Base-by-base conservation (phyloP, 2,113 vertebrate species). In the Phainopepla nitens region DNA sequence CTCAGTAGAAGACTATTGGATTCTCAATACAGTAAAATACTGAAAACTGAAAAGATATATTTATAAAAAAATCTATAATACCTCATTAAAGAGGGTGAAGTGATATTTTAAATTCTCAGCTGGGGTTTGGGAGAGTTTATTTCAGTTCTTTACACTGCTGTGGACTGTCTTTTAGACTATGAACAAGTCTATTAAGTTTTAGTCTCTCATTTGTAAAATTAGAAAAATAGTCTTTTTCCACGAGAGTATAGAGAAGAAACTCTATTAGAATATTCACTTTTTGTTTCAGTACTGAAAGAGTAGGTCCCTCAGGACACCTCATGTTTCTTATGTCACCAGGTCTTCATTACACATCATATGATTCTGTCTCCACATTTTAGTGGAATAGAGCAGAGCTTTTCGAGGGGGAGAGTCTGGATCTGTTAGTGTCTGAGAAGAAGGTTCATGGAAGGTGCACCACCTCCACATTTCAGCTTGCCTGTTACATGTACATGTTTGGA, bases 301-400 rank as follows among this genome's bases (percentile, higher is more conserved):
- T 23, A 54, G 27, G 16, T 78, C 61, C 71, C 33, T 41, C 0
- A 0, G 51, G 79, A 44, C 64, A 39, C 42, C 7, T 73, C 3
- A 8, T 35, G 8, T 57, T 88, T 66, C 60, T 72, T 31, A 22
- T 25, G 27, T 77, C 36, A 54, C 68, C 33, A 81, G 24, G 42
- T 64, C 20, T 73, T 87, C 73, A 22, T 44, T 79, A 28, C 29
- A 27, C 15, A 33, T 53, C 17, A 23, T 44, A 28, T 47, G 6
- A 41, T 85, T 84, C 68, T 82, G 19, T 87, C 19, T 70, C 36
- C 22, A 41, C 7, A 8, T 39, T 77, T 47, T 29, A 70, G 36
- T 45, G 75, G 13, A 64, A 62, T 9, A 66, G 50, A 72, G 50
- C 42, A 60, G 23, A 79, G 25, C 42, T 51, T 29, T 69, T 82